These are phyloP conservation scores for Sycobia sp. DNA, from an alignment of 1,140 invertebrate genomes.

Conservation along the genomic window DNA sequence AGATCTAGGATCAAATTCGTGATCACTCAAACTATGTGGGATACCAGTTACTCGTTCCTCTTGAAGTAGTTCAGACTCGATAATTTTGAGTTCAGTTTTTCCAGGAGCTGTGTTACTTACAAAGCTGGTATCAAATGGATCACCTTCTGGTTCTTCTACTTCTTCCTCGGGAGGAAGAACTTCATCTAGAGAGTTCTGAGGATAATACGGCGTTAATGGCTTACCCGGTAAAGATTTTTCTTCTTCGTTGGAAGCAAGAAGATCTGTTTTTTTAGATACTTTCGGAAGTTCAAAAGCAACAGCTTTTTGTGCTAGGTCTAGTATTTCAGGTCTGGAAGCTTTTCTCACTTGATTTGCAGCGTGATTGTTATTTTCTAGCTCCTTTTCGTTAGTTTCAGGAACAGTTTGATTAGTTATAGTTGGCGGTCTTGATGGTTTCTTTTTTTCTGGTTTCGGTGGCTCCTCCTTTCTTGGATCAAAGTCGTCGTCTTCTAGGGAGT, in stretches of 20 bases:
- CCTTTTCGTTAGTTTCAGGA: slow-evolving; percentile 58
- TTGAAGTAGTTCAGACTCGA: slow-evolving; percentile 71
- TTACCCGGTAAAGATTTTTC: slow-evolving; percentile 66
- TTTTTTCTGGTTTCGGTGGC: slow-evolving; percentile 7
- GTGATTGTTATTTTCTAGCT: slow-evolving; percentile 27
- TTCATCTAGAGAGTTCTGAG: slow-evolving; percentile 57
- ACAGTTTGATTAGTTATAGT: slow-evolving; percentile 11
- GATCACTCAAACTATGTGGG: slow-evolving; percentile 63
- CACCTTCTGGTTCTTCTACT: slow-evolving; percentile 60
- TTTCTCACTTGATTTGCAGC: slow-evolving; percentile 45
- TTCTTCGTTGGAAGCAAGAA: slow-evolving; percentile 67
- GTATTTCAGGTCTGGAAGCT: slow-evolving; percentile 66
- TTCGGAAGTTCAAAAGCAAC: slow-evolving; percentile 73
- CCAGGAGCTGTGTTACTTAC: slow-evolving; percentile 72
- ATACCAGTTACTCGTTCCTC: slow-evolving; percentile 36
- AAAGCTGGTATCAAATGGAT: slow-evolving; percentile 85
- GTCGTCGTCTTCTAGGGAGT: slow-evolving; percentile 61
- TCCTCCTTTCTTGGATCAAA: slow-evolving; percentile 74
- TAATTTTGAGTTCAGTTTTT: slow-evolving; percentile 74
- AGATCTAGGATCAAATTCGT: slow-evolving; percentile 66
- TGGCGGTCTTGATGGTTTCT: slow-evolving; percentile 32
- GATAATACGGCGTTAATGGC: slow-evolving; percentile 81
- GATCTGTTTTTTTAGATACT: slow-evolving; percentile 61
- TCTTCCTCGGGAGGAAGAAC: slow-evolving; percentile 53
- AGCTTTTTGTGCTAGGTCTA: slow-evolving; percentile 65